Percentiles rank a stretch among this genome's conserved stretches.
phyloP scores from a whole-genome alignment of 2,888 invertebrate genomes.

The Cantharis lateralis region DNA sequence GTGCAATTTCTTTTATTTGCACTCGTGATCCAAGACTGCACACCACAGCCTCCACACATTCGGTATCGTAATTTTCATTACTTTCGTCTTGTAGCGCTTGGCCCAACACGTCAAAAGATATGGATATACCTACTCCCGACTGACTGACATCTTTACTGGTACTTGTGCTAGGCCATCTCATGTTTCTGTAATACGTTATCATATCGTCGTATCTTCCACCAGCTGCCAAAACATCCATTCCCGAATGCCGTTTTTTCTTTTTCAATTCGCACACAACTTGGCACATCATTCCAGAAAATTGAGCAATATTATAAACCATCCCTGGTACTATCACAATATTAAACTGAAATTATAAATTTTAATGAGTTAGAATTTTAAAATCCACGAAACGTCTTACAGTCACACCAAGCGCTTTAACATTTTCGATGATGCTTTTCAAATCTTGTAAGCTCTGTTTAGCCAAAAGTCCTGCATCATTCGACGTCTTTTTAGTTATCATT shows the following conservation, averaged over 20 bases:
- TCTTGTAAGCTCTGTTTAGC: slow-evolving; percentile 76
- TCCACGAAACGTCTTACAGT: slow-evolving; percentile 59
- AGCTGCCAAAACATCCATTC: slow-evolving; percentile 76
- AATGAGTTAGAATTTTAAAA: not conserved
- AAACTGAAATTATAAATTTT: slow-evolving; percentile 60
- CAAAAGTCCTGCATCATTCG: slow-evolving; percentile 66
- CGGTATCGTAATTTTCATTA: slow-evolving; percentile 51
- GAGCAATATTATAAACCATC: slow-evolving; percentile 64
- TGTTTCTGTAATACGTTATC: slow-evolving; percentile 71
- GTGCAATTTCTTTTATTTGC: slow-evolving; percentile 61
- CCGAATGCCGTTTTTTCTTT: slow-evolving; percentile 60
- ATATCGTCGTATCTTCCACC: slow-evolving; percentile 90
- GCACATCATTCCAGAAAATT: slow-evolving; percentile 71
- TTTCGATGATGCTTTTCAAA: slow-evolving; percentile 71
- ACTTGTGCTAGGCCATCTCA: slow-evolving; percentile 44
- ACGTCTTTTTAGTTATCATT: slow-evolving; percentile 69
- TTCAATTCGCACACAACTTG: slow-evolving; percentile 67
- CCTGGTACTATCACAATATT: slow-evolving; percentile 64
- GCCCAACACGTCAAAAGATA: slow-evolving; percentile 80
- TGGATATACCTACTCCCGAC: slow-evolving; percentile 80
- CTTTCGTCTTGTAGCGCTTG: slow-evolving; percentile 62
- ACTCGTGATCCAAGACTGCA: slow-evolving; percentile 66
- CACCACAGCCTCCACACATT: slow-evolving; percentile 66
- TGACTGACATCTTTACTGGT: slow-evolving; percentile 49
- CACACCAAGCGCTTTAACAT: slow-evolving; percentile 76